A percentile compares a stretch with the other conserved stretches of the same genome.
These are phyloP conservation scores for Nematopogon swammerdamellus DNA, from an alignment of 2,888 invertebrate species.

Conservation along the genomic window DNA sequence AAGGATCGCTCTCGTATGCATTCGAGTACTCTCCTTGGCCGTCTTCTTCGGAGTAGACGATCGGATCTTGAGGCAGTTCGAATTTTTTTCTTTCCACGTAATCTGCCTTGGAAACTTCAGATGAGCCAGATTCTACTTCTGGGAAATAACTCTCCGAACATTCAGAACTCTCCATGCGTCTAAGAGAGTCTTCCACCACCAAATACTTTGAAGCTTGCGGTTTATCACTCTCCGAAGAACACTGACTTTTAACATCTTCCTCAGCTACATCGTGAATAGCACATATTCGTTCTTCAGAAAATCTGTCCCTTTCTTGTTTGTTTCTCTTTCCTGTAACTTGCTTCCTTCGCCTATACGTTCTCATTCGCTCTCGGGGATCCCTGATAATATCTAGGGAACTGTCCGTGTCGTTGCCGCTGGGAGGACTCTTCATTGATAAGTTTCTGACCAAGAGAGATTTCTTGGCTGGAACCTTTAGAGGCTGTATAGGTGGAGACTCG, in stretches of 20 bases:
- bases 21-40: slow-evolving; percentile 43
- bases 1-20: slow-evolving; percentile 34
- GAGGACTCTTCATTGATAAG: slow-evolving; percentile 65
- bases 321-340: slow-evolving; percentile 58
- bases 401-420: slow-evolving; percentile 72
- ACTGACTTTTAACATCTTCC: slow-evolving; percentile 50
- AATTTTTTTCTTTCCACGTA: slow-evolving; percentile 29
- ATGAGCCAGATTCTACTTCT: slow-evolving; percentile 60
- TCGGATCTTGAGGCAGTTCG: slow-evolving; percentile 28
- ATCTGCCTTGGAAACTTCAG: slow-evolving; percentile 57
- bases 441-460: slow-evolving; percentile 59
- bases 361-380: slow-evolving; percentile 64
- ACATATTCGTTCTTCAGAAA: slow-evolving; percentile 25
- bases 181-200: slow-evolving; percentile 37
- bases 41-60: slow-evolving; percentile 56
- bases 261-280: slow-evolving; percentile 49
- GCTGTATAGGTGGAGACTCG: slow-evolving; percentile 67
- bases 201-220: slow-evolving; percentile 34
- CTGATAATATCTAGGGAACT: slow-evolving; percentile 66
- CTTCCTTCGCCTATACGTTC: slow-evolving; percentile 66
- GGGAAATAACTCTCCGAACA: slow-evolving; percentile 69
- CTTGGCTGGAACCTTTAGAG: slow-evolving; percentile 63
- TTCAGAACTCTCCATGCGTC: slow-evolving; percentile 61
- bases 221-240: slow-evolving; percentile 50
- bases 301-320: slow-evolving; percentile 46